phyloP scores from a whole-genome alignment of 2,888 invertebrate species.

The Ophonus ardosiacus region DNA sequence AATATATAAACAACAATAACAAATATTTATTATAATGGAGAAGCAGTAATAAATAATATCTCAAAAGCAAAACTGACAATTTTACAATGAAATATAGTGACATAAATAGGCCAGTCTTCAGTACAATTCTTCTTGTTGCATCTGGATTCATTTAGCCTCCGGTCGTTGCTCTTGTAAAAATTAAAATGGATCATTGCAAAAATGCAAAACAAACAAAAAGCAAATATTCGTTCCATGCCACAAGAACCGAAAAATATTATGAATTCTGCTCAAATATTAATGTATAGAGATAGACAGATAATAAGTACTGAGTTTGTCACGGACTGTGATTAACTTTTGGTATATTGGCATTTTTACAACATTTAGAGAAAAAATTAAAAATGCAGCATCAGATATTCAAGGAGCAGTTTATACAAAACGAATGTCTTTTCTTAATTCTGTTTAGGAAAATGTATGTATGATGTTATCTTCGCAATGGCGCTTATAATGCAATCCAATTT shows the following conservation, averaged over 20 bases:
- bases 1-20: no score
- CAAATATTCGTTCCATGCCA: neutral
- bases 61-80: neutral
- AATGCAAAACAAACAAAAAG: neutral
- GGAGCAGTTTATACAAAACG: no score
- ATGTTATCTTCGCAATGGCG: slow-evolving; percentile 28
- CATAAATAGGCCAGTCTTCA: neutral
- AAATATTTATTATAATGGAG: no score
- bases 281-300: no score
- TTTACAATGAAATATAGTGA: neutral
- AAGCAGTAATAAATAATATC: neutral
- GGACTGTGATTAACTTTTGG: no score
- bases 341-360: no score
- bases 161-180: neutral
- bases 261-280: no score
- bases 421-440: no score
- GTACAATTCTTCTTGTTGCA: neutral
- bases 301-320: no score
- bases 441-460: neutral
- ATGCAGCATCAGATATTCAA: no score
- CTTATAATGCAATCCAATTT: slow-evolving; percentile 29
- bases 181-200: neutral
- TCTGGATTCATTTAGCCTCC: neutral
- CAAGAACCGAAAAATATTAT: no score
- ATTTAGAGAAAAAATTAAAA: no score